Evolutionary conservation across 2,113 vertebrate species (phyloP), one percentile per base, ranked within the genome.

Genomic region (Festucalex cinctus): DNA sequence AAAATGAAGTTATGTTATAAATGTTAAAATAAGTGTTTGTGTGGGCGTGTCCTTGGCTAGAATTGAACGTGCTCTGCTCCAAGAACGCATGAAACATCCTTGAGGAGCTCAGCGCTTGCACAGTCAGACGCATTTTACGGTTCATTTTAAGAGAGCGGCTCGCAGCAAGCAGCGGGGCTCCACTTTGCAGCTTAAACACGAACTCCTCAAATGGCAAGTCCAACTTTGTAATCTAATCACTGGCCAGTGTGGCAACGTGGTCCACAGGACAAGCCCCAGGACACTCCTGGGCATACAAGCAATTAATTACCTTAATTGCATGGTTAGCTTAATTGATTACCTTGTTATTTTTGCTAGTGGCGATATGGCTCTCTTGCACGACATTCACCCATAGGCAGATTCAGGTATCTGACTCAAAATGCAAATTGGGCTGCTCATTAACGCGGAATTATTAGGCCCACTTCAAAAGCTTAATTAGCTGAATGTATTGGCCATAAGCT

Each of bases 291-390:
- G 87, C 84, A 81, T 88, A 86, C 86, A 84, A 81, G 82, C 85
- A 85, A 90, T 90, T 90, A 85, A 90, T 90, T 90, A 88, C 82
- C 73, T 80, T 89, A 90, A 90, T 88, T 86, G 82, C 86, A 73
- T 74, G 82, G 80, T 86, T 88, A 86, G 76, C 82, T 85, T 86
- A 90, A 90, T 88, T 90, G 84, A 90, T 90, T 88, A 85, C 83
- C 85, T 85, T 85, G 83, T 89, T 88, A 89, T 62, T 86, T 87
- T 83, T 82, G 79, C 77, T 71, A 63, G 83, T 77, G 62, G 76
- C 80, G 82, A 85, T 88, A 83, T 80, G 82, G 77, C 73, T 82
- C 69, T 61, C 75, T 83, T 83, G 77, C 79, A 75, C 44, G 63
- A 70, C 59, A 69, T 76, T 68, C 70, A 69, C 73, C 80, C 68